Evolutionary conservation across 2,113 vertebrate species (phyloP).

Genomic region (Spilogale gracilis): DNA sequence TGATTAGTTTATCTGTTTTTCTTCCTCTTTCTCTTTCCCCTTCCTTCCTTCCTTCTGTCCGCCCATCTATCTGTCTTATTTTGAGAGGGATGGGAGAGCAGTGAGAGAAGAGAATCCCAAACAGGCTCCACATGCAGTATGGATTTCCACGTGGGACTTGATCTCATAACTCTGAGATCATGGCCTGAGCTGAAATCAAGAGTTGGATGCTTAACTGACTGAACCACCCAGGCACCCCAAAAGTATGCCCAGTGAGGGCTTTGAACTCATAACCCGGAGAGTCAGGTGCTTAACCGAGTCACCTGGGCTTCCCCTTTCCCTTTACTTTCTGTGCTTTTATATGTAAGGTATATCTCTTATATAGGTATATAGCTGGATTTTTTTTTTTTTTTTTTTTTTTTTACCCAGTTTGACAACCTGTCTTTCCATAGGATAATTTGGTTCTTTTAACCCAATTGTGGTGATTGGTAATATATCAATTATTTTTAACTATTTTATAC

Average conservation of each 20-base stretch:
- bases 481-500: neutral
- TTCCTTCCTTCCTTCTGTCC: neutral
- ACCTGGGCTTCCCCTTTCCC: neutral
- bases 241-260: neutral
- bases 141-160: too few relatives aligned
- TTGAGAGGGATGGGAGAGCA: neutral
- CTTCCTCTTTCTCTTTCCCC: too few relatives aligned
- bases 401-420: neutral
- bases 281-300: neutral
- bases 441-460: neutral
- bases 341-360: neutral
- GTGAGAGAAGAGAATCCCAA: neutral
- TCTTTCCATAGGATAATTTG: neutral
- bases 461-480: neutral
- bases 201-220: too few relatives aligned
- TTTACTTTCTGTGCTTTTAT: neutral
- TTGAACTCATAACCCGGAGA: neutral
- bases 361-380: neutral
- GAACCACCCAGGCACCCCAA: neutral
- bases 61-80: too few relatives aligned
- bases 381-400: too few relatives aligned
- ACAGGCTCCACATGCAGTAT: neutral
- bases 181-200: too few relatives aligned
- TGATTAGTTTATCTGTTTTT: neutral
- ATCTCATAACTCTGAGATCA: too few relatives aligned